Base-by-base conservation (phyloP, 37 sponge, comb jelly and placozoan genomes). In the Aplysina aerophoba region DNA sequence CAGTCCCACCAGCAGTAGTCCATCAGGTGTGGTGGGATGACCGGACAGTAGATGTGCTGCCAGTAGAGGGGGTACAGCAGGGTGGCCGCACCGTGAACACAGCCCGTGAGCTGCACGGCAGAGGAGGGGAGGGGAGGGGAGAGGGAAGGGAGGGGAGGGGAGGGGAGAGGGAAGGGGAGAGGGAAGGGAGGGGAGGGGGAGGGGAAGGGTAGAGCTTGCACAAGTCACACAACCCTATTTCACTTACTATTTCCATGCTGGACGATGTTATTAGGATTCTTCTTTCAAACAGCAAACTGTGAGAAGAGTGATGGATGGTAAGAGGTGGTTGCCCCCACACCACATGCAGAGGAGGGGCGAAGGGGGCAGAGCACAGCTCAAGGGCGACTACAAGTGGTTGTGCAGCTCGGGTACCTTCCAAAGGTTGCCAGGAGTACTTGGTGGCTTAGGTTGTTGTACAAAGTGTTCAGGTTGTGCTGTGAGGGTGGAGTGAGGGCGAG, bases 11-110 rank as follows among this genome's bases (percentile, higher is more conserved):
- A 79, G 80, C 95, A 95, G 86, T 95, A 95, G 82, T 95, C 95
- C 69, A 92, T 85, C 28, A 95, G 81, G 82, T 92, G 90, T 12
- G 84, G 87, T 27, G 95, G 95, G 5, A 88, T 88, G 81, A 95
- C 89, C 1, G 92, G 95, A 73, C 89, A 86, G 87, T 92, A 95
- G 67, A 95, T 95, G 64, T 95, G 95, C 67, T 95, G 93, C 95
- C 95, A 91, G 57, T 28, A 44, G 11, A 85, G 30, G 25, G 95
- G 95, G 44, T 95, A 95, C 11, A 95, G 88, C 4, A 95, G 55
- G 36, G 72, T 35, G 65, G 81, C 83, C 55, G 85, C 85, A 30
- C 90, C 92, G 35, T 95, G 92, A 22, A 95, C 86, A 84, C 87
- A 79, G 19, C 87, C 89, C 24, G 93, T 92, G 24, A 95, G 85